Percentiles rank a stretch among this genome's conserved stretches.
phyloP scores from a whole-genome alignment of 1,140 invertebrate species.

The Tetramorium alpestre region DNA sequence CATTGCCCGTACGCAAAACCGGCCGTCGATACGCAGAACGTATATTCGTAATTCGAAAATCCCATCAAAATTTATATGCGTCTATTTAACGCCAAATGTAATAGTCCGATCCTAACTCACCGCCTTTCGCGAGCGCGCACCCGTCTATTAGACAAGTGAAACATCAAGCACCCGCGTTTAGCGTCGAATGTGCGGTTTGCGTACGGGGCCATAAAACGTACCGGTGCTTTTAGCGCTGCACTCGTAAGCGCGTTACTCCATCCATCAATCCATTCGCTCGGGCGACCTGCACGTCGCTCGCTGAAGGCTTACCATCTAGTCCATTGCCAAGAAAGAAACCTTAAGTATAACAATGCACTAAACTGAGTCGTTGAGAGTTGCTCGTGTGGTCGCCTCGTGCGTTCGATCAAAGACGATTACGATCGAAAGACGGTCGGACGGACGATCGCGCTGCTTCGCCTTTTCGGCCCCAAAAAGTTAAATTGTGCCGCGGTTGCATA shows the following conservation, averaged over 20 bases:
- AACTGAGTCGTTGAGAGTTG: constrained; percentile 76
- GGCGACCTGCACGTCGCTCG: constrained; percentile 79
- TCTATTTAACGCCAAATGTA: constrained; percentile 10
- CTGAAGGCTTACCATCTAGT: constrained; percentile 83
- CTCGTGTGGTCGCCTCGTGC: constrained; percentile 57
- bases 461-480: not conserved
- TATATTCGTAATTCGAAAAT: not conserved
- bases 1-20: not conserved
- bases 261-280: constrained; percentile 56
- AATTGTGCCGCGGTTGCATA: not conserved
- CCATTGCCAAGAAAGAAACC: constrained; percentile 86
- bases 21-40: not conserved
- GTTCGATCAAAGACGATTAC: constrained; percentile 20
- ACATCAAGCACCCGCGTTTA: constrained; percentile 18
- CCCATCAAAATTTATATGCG: constrained; percentile 6
- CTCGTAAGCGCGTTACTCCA: constrained; percentile 29
- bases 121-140: not conserved
- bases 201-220: constrained; percentile 35
- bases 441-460: not conserved
- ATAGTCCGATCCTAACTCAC: not conserved
- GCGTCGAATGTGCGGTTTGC: constrained; percentile 29
- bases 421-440: not conserved
- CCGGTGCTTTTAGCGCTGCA: constrained; percentile 47
- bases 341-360: constrained; percentile 83
- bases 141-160: constrained; percentile 30